Evolutionary conservation across 2,888 invertebrate species (phyloP), one percentile per base, ranked within the genome.

Genomic region (Agonum fuliginosum): DNA sequence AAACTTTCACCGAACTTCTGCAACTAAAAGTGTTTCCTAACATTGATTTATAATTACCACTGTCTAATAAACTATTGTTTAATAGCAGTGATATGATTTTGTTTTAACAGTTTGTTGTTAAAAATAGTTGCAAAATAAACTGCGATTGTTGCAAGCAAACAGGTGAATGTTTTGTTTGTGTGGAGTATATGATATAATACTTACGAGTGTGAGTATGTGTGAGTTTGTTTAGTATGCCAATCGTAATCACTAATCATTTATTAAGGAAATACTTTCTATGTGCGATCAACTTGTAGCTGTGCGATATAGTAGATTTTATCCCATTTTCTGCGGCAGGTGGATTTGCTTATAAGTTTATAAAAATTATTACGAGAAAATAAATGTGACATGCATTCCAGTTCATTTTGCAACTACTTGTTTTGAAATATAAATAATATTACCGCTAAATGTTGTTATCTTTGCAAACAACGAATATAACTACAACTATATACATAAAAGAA

Each of bases 261-360:
- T 69, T 37, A 51, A 71, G 71, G 71, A 71, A 71, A 71, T 71
- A 71, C 71, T 71, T 71, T 71, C 71, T 71, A 37, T 67, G 20
- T 67, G 41, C 6, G n/a, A 20, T n/a, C 54, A 22, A 54, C 5
- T 54, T 37, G 37, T 17, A 17, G 19, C 3, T 46, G 46, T 46
- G 3, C 12, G 46, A 46, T 14, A 46, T 46, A 17, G 12, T 12
- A 30, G 17, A 30, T 30, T 14, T 54, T 62, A 17, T 27, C 30
- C 30, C 12, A 17, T 12, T 27, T 62, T 10, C 22, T 20, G n/a
- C 10, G 0, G 37, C n/a, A 37, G 8, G 10, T 37, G 10, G 8
- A 8, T 37, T 8, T 37, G n/a, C n/a, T n/a, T n/a, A n/a, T n/a
- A n/a, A n/a, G n/a, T n/a, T n/a, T n/a, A n/a, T n/a, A n/a, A n/a